Conservation (phyloP, 2,888 invertebrate species). For the Asteroscopus sphinx region DNA sequence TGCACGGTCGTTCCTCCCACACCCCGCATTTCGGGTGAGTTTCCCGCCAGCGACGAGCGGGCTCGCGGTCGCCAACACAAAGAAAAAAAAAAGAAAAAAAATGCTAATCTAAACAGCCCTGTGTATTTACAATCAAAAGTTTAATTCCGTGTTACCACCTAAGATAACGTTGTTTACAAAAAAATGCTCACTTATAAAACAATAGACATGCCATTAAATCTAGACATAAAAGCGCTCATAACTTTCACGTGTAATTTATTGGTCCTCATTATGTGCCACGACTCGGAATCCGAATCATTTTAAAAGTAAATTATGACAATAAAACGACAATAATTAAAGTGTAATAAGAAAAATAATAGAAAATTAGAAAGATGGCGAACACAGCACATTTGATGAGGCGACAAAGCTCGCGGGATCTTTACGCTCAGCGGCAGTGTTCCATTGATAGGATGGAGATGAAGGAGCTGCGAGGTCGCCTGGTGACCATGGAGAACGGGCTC, state of each 20-base stretch:
- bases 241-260: constrained; percentile 72
- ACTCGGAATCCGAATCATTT: constrained; percentile 74
- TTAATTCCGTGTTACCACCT: constrained; percentile 22
- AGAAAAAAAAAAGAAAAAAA: constrained; percentile 40
- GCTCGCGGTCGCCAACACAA: constrained; percentile 59
- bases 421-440: constrained; percentile 94
- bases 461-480: constrained; percentile 95
- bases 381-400: constrained; percentile 96
- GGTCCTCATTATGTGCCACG: constrained; percentile 81
- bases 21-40: constrained; percentile 60
- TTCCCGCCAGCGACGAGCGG: constrained; percentile 78
- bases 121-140: constrained; percentile 27
- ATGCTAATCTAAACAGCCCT: constrained; percentile 27
- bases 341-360: constrained; percentile 44
- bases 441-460: constrained; percentile 96
- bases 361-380: constrained; percentile 93
- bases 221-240: constrained; percentile 62
- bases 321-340: constrained; percentile 64
- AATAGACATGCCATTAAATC: constrained; percentile 58
- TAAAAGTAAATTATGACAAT: constrained; percentile 63
- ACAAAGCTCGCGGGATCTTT: constrained; percentile 96
- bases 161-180: constrained; percentile 12
- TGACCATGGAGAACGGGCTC: constrained; percentile 92
- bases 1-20: constrained; percentile 55
- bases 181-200: constrained; percentile 71